These are phyloP conservation scores for Epicauta chinensis DNA, from an alignment of 1,140 invertebrate species.

Conservation along the genomic window DNA sequence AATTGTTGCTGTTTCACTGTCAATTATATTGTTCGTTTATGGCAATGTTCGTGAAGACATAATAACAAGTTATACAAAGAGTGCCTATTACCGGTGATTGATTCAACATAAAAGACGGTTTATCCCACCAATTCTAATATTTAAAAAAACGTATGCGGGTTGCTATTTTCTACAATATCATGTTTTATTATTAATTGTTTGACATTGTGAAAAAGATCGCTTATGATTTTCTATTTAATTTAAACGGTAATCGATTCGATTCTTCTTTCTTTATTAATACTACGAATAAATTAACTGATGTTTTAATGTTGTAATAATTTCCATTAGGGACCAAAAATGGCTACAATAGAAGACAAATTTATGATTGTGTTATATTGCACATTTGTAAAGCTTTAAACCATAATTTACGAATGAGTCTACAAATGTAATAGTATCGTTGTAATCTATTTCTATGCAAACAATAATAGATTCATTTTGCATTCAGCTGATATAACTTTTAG, in stretches of 20 bases:
- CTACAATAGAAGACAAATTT: conserved; percentile 17
- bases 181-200: too few relatives aligned
- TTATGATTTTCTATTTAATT: too few relatives aligned
- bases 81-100: conserved; percentile 15
- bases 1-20: conserved; percentile 13
- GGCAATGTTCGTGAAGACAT: conserved; percentile 13
- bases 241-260: too few relatives aligned
- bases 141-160: conserved; percentile 8
- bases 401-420: conserved; percentile 19
- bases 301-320: too few relatives aligned
- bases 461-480: conserved; percentile 10
- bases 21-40: conserved; percentile 17
- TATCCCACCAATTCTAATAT: conserved; percentile 13
- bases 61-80: conserved; percentile 13
- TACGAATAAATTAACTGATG: too few relatives aligned
- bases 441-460: conserved; percentile 19
- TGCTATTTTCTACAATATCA: conserved; percentile 3
- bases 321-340: not conserved
- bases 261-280: too few relatives aligned
- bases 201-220: too few relatives aligned
- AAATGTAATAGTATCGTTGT: conserved; percentile 12
- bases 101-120: conserved; percentile 12
- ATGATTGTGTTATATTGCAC: conserved; percentile 18
- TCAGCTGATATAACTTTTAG: too few relatives aligned
- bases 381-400: conserved; percentile 18